Conservation (phyloP, 2,113 vertebrate genomes). For the Pedetes capensis region DNA sequence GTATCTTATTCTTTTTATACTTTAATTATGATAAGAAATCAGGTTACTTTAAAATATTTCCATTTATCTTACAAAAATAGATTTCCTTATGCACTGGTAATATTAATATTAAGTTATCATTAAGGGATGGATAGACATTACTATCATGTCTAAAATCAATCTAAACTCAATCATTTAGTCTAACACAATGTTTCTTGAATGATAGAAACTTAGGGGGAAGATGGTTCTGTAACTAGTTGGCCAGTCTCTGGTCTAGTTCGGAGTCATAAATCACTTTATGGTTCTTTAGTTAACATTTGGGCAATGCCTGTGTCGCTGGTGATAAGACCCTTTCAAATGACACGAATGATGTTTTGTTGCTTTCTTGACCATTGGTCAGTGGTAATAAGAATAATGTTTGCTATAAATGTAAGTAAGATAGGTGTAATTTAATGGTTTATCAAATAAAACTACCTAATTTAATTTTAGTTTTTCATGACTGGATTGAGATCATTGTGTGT, state of each 20-base stretch:
- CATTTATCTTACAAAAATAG: neutral
- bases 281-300: neutral
- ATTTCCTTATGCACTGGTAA: neutral
- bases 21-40: neutral
- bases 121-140: neutral
- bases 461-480: neutral
- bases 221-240: neutral
- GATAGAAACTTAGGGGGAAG: neutral
- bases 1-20: neutral
- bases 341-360: neutral
- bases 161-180: neutral
- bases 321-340: neutral
- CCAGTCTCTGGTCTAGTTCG: neutral
- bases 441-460: no score
- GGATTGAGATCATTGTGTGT: neutral
- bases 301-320: neutral
- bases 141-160: conserved; percentile 1
- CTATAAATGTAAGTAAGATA: neutral
- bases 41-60: neutral
- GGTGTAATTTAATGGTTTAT: neutral
- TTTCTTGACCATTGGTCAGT: neutral
- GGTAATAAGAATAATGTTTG: neutral
- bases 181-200: neutral
- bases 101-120: neutral
- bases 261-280: neutral